Base-by-base conservation (phyloP, 2,888 invertebrate genomes). In the Meiosimyza decipiens region DNA sequence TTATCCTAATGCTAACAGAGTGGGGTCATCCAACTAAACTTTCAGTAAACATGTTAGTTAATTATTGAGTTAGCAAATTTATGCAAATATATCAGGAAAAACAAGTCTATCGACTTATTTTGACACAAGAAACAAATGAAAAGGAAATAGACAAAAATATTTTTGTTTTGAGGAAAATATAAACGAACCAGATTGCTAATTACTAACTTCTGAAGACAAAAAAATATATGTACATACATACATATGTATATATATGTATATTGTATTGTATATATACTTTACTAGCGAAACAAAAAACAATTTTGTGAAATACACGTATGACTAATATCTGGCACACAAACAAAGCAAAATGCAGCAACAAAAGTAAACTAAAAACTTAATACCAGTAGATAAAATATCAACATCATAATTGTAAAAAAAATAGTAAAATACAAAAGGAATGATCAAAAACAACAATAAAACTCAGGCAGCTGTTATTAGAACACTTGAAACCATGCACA, bases 301-400 rank as follows among this genome's bases (percentile, higher is more conserved):
- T 33, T 62, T 62, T 62, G 62, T 62, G 62, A 28, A 62, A 62
- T 62, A 62, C 13, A 40, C 15, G 55, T 18, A 55, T 55, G 55
- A 55, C 55, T 55, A 55, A 55, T 55, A n/a, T 22, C 55, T 18
- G n/a, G 4, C 22, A 18, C 16, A 18, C 11, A 11, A 55, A 15
- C 22, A 18, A 22, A 55, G 16, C 16, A 55, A 55, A n/a, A 55
- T 18, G 22, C 11, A 15, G n/a, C 15, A 18, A 22, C 16, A 55
- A 55, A 55, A 15, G 55, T 6, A 22, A 55, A 55, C 16, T 11
- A 55, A 18, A n/a, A 15, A 55, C 16, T 18, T 12, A 55, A 55
- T 11, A 55, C 9, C 7, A 55, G 22, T 18, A 55, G 18, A 18
- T 11, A 55, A 55, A n/a, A 11, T 18, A 55, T 9, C 9, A 12